phyloP scores from a whole-genome alignment of 2,797 vertebrate species.

The Botia kubotai region DNA sequence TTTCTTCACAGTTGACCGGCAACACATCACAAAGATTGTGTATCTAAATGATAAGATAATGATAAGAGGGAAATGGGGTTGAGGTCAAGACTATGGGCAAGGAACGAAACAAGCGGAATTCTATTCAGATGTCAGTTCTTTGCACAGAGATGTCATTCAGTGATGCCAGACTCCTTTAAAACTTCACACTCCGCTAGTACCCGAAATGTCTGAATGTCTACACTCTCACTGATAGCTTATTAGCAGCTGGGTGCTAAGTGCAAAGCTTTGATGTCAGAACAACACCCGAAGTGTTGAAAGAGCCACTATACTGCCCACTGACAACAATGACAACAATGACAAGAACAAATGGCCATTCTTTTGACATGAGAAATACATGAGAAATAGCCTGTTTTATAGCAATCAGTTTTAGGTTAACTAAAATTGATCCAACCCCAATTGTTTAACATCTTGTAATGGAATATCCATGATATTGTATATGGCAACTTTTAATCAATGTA shows the following conservation, averaged over 20 bases:
- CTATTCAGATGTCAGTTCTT: slow-evolving; percentile 38
- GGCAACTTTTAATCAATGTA: not conserved
- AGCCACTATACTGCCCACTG: slow-evolving; percentile 22
- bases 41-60: slow-evolving; percentile 2
- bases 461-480: not conserved
- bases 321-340: slow-evolving; percentile 12
- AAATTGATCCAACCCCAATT: not conserved
- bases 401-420: not conserved
- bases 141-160: slow-evolving; percentile 44
- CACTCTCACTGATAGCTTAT: slow-evolving; percentile 49
- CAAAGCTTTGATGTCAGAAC: slow-evolving; percentile 63
- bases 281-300: slow-evolving; percentile 36
- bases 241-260: slow-evolving; percentile 59
- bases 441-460: not conserved
- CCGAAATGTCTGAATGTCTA: slow-evolving; percentile 46
- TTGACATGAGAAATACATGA: no score
- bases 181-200: slow-evolving; percentile 21
- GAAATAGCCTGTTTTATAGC: not conserved
- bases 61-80: not conserved
- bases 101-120: not conserved
- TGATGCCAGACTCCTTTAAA: slow-evolving; percentile 26
- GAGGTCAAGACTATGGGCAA: not conserved
- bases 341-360: not conserved
- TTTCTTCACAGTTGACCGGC: not conserved
- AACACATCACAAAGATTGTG: not conserved